Evolutionary conservation across 2,113 vertebrate genomes (phyloP), one percentile per base, ranked within the genome.

Genomic region (Odobenus rosmarus): DNA sequence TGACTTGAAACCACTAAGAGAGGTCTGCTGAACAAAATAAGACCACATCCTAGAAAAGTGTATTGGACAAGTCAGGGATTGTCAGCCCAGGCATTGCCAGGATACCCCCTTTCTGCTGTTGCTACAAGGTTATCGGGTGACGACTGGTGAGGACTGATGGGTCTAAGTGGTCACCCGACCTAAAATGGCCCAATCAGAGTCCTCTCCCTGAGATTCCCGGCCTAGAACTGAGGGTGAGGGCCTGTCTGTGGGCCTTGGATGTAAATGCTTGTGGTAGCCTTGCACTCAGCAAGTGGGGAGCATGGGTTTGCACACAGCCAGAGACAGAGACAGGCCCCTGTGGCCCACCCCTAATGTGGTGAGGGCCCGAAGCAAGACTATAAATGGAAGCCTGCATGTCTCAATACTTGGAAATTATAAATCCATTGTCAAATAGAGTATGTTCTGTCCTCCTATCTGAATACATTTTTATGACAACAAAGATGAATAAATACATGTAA

Each of bases 81-180:
- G 51, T 36, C 33, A 69, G 28, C 9, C n/a, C 21, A 21, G 28
- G 53, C 39, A 33, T 28, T 71, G 46, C 15, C 26, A 7, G 3
- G 15, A 33, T 8, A 61, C 13, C 1, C 13, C 16, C 28, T 81
- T 88, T 88, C 6, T 2, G 1, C 3, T 39, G 39, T 51, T 26
- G 46, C 10, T 74, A 42, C 46, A 26, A 33, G 33, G 10, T 61
- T 86, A 62, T n/a, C 53, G 42, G 13, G 7, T 80, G 64, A 81
- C 18, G 18, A 57, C 6, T 6, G 16, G 55, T 33, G n/a, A 51
- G 1, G 0, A 0, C 10, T 21, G 42, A 51, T 13, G 33, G 62
- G 19, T 51, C 62, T 51, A 79, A 14, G 51, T 91, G 33, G 59
- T 69, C 69, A 57, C 36, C 11, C 49, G 69, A 77, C n/a, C 19